Base-by-base conservation (phyloP, 2,797 vertebrate genomes). In the Menidia menidia region DNA sequence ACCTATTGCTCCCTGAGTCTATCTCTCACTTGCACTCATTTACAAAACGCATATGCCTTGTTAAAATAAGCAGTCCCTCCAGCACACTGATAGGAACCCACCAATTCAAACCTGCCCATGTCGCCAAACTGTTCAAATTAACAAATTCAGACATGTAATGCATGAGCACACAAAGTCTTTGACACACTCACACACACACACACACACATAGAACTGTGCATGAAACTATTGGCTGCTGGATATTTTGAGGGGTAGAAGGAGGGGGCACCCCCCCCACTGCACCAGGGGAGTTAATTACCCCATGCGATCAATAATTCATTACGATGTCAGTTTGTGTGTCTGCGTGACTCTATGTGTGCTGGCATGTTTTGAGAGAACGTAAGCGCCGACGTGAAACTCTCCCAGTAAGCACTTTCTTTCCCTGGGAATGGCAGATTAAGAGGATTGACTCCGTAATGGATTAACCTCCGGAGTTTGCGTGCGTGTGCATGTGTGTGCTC, bases 301-400 rank as follows among this genome's bases (percentile, higher is more conserved):
- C 72, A 53, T 77, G 52, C 53, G 61, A 94, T 94, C 92, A 95
- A 94, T 95, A 94, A 93, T 93, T 94, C 89, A 94, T 93, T 93
- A 89, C 45, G 53, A 87, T 88, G 91, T 92, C 89, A 88, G 84
- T 77, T 84, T 80, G 82, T 82, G 84, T 88, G 86, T 89, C 88
- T 77, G 72, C 9, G 12, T 41, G 58, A 75, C 80, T 77, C 45
- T 80, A 78, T 82, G 68, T 78, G 84, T 59, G 67, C 75, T 82
- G 84, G 60, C 82, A 88, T 87, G 86, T 89, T 90, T 91, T 83
- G 81, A 81, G 83, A 78, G 85, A 77, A 81, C 80, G 68, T 89
- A 91, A 87, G 89, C 91, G 82, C 82, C 82, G 91, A 85, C 72
- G 60, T 73, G 84, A 88, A 92, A 92, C 85, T 92, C 81, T 85